A percentile compares a stretch with the other conserved stretches of the same genome.
These are phyloP conservation scores for Rostratula benghalensis DNA, from an alignment of 2,113 vertebrate species.

Conservation along the genomic window DNA sequence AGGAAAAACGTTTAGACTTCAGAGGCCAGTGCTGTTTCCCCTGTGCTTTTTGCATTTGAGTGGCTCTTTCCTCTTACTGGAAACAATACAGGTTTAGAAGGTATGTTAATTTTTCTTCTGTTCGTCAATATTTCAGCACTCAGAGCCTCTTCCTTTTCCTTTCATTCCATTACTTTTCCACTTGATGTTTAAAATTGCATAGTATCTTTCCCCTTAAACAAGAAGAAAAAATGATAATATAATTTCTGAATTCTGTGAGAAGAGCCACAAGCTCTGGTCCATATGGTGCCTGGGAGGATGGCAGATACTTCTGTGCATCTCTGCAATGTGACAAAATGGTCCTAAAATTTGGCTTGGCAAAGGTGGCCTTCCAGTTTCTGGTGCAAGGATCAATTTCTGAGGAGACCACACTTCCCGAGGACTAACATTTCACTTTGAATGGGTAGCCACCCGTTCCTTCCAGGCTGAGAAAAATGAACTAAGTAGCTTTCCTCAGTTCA, in stretches of 20 bases:
- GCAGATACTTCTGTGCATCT: background rate
- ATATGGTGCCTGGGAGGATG: conserved; percentile 5
- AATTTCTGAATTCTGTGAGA: background rate
- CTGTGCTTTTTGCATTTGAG: background rate
- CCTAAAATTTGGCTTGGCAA: background rate
- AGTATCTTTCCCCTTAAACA: background rate
- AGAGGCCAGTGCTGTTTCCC: background rate
- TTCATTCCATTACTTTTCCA: background rate
- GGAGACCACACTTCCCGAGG: background rate
- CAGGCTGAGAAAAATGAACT: background rate
- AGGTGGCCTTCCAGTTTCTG: background rate
- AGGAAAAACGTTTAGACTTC: background rate
- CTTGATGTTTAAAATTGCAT: background rate
- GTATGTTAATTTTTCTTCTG: background rate
- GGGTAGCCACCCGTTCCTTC: background rate
- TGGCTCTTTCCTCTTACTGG: background rate
- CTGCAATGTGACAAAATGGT: background rate
- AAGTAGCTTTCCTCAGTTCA: background rate
- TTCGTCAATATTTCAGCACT: background rate
- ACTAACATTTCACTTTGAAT: background rate
- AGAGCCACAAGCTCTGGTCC: background rate
- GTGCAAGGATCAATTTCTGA: background rate
- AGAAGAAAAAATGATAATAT: background rate
- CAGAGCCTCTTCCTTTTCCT: background rate
- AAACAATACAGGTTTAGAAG: background rate